Evolutionary conservation across 2,113 vertebrate species (phyloP), one percentile per base, ranked within the genome.

Genomic region (Pedetes capensis): DNA sequence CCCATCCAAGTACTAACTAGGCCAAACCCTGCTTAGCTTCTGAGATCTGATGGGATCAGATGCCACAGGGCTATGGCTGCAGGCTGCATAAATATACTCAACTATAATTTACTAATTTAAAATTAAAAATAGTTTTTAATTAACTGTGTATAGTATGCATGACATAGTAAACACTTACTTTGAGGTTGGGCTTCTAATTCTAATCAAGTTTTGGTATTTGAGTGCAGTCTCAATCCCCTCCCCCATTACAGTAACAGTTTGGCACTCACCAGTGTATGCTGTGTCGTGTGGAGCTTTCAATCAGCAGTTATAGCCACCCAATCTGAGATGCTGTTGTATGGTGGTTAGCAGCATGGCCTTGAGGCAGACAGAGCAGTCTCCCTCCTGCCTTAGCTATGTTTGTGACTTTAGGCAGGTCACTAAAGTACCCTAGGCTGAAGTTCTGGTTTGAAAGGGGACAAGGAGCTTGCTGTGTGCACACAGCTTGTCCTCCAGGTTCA

Each of bases 281-380:
- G 0, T 47, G 72, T 82, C 74, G 14, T 12, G 0, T 25, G 80
- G 37, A 39, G 11, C 37, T 0, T 61, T 68, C 1, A 5, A 17
- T 32, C 20, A 14, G 29, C 20, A 75, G 25, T 20, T 9, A 0
- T 61, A 79, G 18, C 27, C 57, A 6, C 10, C 14, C 22, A 29
- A 0, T 71, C 10, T n/a, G 44, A 29, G 1, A 0, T 5, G 11
- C 1, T 17, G 1, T 14, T 25, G 3, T 3, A 0, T 5, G n/a
- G n/a, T 9, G 13, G 32, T 37, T 22, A 57, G 11, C 29, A 25
- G 7, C 18, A 32, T 84, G 44, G 42, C n/a, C 71, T 79, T 37
- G 12, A 44, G 69, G 29, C 63, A 68, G 82, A 44, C 18, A n/a
- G 44, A 78, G 12, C 13, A 20, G 6, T 34, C 47, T 74, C 51